These are phyloP conservation scores for Crossocerus cetratus DNA, from an alignment of 2,888 invertebrate genomes.

Conservation along the genomic window DNA sequence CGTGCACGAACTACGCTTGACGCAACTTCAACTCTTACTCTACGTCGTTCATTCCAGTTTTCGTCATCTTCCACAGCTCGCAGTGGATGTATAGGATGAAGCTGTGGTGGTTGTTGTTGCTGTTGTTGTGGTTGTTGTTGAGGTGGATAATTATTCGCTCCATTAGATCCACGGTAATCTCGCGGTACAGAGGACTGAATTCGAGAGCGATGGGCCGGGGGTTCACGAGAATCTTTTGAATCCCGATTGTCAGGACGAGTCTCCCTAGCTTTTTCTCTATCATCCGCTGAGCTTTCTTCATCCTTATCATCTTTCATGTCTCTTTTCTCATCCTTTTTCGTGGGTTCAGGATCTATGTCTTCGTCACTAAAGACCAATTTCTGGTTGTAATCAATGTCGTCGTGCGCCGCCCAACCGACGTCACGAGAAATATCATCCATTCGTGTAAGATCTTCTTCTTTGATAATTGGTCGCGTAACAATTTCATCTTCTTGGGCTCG, in stretches of 20 bases:
- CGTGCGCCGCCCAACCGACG: conserved; percentile 94
- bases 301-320: conserved; percentile 68
- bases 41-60: conserved; percentile 83
- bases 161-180: conserved; percentile 71
- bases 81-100: conserved; percentile 74
- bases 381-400: conserved; percentile 96
- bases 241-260: conserved; percentile 54
- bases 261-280: conserved; percentile 67
- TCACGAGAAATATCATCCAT: conserved; percentile 94
- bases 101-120: too few relatives aligned
- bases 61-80: conserved; percentile 81
- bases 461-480: conserved; percentile 90
- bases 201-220: conserved; percentile 63
- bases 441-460: conserved; percentile 93
- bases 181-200: conserved; percentile 61
- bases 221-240: conserved; percentile 46
- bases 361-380: conserved; percentile 97
- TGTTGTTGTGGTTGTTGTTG: too few relatives aligned
- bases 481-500: conserved; percentile 80
- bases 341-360: conserved; percentile 79
- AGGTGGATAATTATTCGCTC: conserved; percentile 61
- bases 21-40: conserved; percentile 86
- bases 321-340: conserved; percentile 65
- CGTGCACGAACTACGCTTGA: conserved; percentile 90
- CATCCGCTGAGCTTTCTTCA: conserved; percentile 55